These are phyloP conservation scores for Gymnosoma rotundatum DNA, from an alignment of 2,888 invertebrate species.

Conservation along the genomic window DNA sequence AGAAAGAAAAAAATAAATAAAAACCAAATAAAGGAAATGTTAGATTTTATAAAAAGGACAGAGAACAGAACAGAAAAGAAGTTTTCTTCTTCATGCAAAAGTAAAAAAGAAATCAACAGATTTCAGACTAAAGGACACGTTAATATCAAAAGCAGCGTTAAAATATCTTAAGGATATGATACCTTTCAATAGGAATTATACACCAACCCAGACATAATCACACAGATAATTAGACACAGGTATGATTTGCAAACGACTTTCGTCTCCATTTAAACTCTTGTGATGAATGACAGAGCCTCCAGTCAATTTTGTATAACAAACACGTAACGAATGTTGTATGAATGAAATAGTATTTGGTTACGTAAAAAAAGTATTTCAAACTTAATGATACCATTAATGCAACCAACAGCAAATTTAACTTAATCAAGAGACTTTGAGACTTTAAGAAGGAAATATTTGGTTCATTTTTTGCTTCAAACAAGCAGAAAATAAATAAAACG, in stretches of 20 bases:
- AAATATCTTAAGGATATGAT: slow-evolving; percentile 30
- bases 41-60: not conserved
- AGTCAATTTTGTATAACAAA: not conserved
- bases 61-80: not conserved
- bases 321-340: not conserved
- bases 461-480: no score
- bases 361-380: not conserved
- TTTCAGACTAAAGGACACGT: slow-evolving; percentile 44
- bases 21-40: slow-evolving; percentile 49
- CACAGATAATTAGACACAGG: slow-evolving; percentile 25
- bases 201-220: slow-evolving; percentile 5
- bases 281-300: not conserved
- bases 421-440: not conserved
- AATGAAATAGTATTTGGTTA: not conserved
- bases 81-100: no score
- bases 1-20: slow-evolving; percentile 27
- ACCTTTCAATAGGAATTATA: slow-evolving; percentile 21
- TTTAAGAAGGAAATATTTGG: no score
- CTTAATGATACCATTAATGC: not conserved
- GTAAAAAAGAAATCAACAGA: slow-evolving; percentile 55
- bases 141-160: slow-evolving; percentile 30
- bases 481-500: no score
- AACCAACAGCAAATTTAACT: slow-evolving; percentile 17
- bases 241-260: not conserved
- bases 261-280: not conserved